Evolutionary conservation across 2,113 vertebrate species (phyloP), one percentile per base, ranked within the genome.

Genomic region (Labrus mixtus): DNA sequence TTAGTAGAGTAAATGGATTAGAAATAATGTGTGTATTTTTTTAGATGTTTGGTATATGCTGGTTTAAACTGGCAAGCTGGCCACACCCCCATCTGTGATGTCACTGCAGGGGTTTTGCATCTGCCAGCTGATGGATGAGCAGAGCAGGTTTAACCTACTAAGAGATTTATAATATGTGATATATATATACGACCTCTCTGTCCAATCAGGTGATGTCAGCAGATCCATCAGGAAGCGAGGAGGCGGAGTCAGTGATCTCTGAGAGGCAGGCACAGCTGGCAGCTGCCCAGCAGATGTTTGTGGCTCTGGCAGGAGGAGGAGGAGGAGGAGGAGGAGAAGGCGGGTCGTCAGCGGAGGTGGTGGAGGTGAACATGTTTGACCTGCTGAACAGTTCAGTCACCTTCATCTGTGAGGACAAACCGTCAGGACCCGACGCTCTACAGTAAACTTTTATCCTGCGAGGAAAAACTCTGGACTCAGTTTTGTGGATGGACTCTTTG

Each of bases 301-400:
- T 96, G 76, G 88, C 88, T 0, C 79, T 97, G 76, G 90, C 94
- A 0, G 93, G 95, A 41, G 81, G 92, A 4, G 91, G 91, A 3
- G 77, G 79, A 12, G 76, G 72, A 12, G 76, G 72, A 37, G 81
- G 92, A 4, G 91, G 91, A 3, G 77, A 79, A 13, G 76, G 72
- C 1, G 80, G 90, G 33, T 19, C 79, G 17, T 78, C 88, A 8
- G 88, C 94, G 0, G 94, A 95, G 81, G 93, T 96, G 43, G 92
- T 98, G 83, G 91, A 95, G 0, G 94, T 97, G 82, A 95, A 95
- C 9, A 73, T 96, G 94, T 95, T 96, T 20, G 95, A 96, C n/a
- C 89, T 97, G 60, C 92, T 96, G 69, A 95, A 93, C 56, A 95
- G 89, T 12, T 95, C 95, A 0, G 93, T 97, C 71, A 93, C 95